These are phyloP conservation scores for Megalurothrips usitatus DNA, from an alignment of 2,888 invertebrate genomes.

Conservation along the genomic window DNA sequence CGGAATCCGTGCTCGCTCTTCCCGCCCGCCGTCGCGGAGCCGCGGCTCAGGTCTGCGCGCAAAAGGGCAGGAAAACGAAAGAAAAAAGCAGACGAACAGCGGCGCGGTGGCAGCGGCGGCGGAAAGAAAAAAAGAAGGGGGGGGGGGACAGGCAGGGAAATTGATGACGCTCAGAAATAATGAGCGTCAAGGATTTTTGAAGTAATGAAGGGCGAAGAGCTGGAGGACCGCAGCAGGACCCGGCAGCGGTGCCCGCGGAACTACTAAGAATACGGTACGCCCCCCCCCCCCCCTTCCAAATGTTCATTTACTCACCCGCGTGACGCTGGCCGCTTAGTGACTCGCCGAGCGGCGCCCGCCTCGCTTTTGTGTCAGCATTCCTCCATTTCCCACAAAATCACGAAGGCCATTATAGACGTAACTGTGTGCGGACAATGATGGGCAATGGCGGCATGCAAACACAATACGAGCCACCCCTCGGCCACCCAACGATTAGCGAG, in stretches of 20 bases:
- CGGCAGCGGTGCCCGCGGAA: neutral
- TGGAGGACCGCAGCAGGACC: neutral
- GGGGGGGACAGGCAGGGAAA: conserved; percentile 8
- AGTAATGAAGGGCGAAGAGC: neutral
- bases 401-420: conserved; percentile 22
- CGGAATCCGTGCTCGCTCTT: neutral
- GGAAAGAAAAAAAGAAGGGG: neutral
- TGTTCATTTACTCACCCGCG: neutral
- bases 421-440: neutral
- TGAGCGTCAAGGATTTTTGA: conserved; percentile 4
- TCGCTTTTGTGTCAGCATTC: neutral
- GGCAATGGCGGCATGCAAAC: conserved; percentile 19
- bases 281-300: conserved; percentile 1
- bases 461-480: neutral
- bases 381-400: conserved; percentile 17
- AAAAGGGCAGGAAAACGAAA: conserved; percentile 5
- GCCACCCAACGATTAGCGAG: conserved; percentile 4
- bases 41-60: neutral
- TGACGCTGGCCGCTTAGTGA: conserved; percentile 11
- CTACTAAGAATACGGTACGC: neutral
- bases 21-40: no score
- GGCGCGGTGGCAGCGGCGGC: neutral
- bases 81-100: neutral
- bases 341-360: neutral
- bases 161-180: conserved; percentile 22